A percentile compares a stretch with the other conserved stretches of the same genome.
These are phyloP conservation scores for Lithosia quadra DNA, from an alignment of 2,888 invertebrate genomes.

Conservation along the genomic window DNA sequence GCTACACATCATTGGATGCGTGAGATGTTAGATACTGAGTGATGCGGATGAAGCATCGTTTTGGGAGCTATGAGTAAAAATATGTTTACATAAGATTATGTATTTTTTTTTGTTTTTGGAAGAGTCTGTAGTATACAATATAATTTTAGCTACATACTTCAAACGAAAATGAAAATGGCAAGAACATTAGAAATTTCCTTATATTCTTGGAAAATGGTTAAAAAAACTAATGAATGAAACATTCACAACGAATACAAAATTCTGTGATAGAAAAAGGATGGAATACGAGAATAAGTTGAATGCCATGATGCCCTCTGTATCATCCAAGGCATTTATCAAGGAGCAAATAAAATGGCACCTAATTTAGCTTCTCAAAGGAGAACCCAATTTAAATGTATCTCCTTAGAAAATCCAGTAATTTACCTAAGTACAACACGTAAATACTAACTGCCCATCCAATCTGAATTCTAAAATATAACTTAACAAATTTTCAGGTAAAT, in stretches of 20 bases:
- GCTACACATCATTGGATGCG: conserved; percentile 42
- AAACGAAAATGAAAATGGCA: no score
- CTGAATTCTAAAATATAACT: background rate
- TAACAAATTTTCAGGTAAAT: background rate
- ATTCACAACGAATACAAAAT: no score
- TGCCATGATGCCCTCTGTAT: no score
- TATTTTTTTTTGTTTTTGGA: background rate
- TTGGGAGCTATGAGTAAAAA: background rate
- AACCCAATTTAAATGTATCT: no score
- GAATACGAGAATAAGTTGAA: no score
- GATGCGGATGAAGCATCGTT: conserved; percentile 22
- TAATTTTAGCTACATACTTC: no score
- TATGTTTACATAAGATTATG: background rate
- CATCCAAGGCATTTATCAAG: no score
- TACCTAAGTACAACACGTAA: background rate
- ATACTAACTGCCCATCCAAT: background rate
- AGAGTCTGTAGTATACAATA: no score
- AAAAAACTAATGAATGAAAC: no score
- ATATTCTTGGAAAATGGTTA: no score
- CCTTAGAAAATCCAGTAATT: background rate
- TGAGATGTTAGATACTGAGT: conserved; percentile 33
- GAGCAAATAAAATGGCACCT: background rate
- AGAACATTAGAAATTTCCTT: no score
- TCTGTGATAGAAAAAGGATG: no score
- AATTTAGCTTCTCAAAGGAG: background rate